Base-by-base conservation (phyloP, 2,113 vertebrate species). In the Peromyscus polionotus region DNA sequence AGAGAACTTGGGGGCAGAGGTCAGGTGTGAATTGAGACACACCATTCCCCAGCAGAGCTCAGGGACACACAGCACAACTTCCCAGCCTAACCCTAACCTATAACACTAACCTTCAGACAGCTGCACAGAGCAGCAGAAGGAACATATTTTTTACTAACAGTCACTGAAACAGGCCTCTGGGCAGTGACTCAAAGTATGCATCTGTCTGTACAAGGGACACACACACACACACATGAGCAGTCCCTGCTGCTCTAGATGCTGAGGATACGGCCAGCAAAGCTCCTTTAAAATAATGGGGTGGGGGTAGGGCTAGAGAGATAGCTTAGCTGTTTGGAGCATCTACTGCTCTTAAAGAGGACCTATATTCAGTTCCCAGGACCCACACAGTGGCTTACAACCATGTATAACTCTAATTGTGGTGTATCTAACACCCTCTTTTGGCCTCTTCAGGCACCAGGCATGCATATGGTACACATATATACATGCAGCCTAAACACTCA, bases 11-110 rank as follows among this genome's bases (percentile, higher is more conserved):
- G 61, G 33, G 22, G 24, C 12, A 12, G 59, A 72, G 67, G 36
- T 1, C 36, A n/a, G 0, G 1, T 9, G 79, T 65, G 63, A 67
- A 14, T 33, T 2, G 0, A 3, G 79, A n/a, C n/a, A 22, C 19
- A 22, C 5, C 19, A 31, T 68, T 16, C 3, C 51, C 26, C 17
- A 8, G 76, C 31, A 13, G 36, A 63, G 22, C 16, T 4, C 45
- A 6, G 0, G 26, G 6, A 22, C 42, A 36, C 36, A 57, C 17
- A n/a, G 20, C 1, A 6, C 19, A 36, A 39, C 39, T 12, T 12
- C 45, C n/a, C 4, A 11, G 42, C 81, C 16, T 28, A 24, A 22
- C 7, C 68, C 16, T 28, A 28, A 22, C 12, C 61, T 7, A 2
- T 1, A 24, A 2, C 6, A 51, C 48, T 28, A 9, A 33, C 31